Conservation (phyloP, 2,113 vertebrate genomes). For the Actinemys pallida region DNA sequence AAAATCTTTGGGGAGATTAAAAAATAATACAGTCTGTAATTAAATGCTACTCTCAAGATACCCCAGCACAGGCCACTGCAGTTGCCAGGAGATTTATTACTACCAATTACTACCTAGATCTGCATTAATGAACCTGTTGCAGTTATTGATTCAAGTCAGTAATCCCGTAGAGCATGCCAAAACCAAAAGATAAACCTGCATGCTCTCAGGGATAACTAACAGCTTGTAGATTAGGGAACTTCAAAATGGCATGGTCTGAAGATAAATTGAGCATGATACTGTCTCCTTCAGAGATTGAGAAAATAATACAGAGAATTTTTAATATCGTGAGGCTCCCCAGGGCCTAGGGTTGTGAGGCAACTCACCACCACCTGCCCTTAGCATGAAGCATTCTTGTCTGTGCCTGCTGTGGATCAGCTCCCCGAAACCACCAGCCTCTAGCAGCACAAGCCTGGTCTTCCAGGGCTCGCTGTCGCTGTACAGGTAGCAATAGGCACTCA, state of each 20-base stretch:
- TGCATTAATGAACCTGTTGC: background rate
- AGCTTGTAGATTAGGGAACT: background rate
- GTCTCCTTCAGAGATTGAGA: background rate
- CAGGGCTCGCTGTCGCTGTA: no score
- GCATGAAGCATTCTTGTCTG: no score
- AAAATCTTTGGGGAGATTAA: background rate
- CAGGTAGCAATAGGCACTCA: no score
- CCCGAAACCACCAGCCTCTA: no score
- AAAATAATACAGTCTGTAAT: background rate
- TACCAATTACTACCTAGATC: background rate
- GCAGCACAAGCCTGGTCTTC: no score
- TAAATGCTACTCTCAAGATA: fast-evolving
- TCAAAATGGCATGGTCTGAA: slow-evolving; percentile 22
- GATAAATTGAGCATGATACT: background rate
- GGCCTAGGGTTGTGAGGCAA: no score
- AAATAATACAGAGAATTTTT: background rate
- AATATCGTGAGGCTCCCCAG: background rate
- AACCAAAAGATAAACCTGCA: background rate
- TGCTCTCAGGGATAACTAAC: background rate
- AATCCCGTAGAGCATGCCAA: background rate
- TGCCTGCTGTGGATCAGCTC: no score
- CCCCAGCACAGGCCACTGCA: fast-evolving
- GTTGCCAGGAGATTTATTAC: background rate
- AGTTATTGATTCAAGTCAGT: background rate
- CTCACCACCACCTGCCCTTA: no score